Percentiles rank a stretch among this genome's conserved stretches.
phyloP scores from a whole-genome alignment of 2,888 invertebrate species.

The Drosophila suboccidentalis region DNA sequence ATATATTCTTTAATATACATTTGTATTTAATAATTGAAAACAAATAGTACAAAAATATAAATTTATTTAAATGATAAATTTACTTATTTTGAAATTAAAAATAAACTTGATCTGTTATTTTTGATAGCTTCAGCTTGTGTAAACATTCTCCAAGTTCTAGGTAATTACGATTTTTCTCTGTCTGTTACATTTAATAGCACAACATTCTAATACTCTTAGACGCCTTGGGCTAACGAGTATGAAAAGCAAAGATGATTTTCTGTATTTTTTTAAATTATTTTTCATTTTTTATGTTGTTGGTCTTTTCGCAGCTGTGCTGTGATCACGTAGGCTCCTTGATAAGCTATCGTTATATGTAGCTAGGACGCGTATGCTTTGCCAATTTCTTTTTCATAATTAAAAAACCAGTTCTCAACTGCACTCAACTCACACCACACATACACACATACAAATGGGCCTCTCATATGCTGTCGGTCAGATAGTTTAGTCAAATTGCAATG shows the following conservation, averaged over 20 bases:
- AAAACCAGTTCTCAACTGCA: conserved; percentile 68
- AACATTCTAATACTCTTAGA: neutral
- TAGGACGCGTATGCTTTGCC: conserved; percentile 12
- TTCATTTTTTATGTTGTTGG: neutral
- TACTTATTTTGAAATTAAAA: no score
- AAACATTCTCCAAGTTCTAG: no score
- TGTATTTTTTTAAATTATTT: no score
- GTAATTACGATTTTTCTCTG: no score
- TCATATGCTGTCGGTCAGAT: conserved; percentile 66
- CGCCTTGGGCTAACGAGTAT: no score
- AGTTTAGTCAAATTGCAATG: conserved; percentile 73
- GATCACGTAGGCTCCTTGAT: conserved; percentile 57
- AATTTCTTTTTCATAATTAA: conserved; percentile 69
- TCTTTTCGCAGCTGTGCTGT: conserved; percentile 11
- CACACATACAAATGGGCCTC: conserved; percentile 67
- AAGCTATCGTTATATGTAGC: conserved; percentile 33
- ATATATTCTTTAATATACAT: no score
- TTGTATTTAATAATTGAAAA: no score
- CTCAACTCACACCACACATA: conserved; percentile 4
- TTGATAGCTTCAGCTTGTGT: no score
- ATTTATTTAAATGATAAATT: no score
- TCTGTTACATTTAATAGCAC: no score
- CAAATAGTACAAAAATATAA: no score
- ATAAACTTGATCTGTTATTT: no score
- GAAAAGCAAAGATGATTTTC: neutral